Evolutionary conservation across 2,888 invertebrate genomes (phyloP), one percentile per base, ranked within the genome.

Genomic region (Calliopum simillimum): DNA sequence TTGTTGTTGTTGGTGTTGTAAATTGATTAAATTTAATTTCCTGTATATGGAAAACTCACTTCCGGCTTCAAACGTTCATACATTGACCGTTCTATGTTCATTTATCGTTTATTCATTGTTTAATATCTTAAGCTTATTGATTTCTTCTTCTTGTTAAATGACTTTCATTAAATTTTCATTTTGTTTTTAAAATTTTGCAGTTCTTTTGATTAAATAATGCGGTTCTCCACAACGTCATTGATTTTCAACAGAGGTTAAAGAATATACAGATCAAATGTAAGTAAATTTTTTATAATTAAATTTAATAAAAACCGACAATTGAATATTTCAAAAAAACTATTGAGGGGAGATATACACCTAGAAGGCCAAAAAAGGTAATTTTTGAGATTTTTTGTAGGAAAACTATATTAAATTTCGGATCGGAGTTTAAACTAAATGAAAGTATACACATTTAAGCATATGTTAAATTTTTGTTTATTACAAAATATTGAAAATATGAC

Each of bases 11-110:
- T 33, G 16, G 11, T 61, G 14, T 21, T 61, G 46, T 21, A 61
- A 46, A 65, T 65, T 65, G 65, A 65, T 53, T 65, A 65, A 65
- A 58, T 67, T 55, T 46, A 58, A 67, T 59, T 67, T 59, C 67
- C 67, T 58, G 65, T 43, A 55, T 66, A 66, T 56, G 41, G 55
- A 66, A 66, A 59, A 49, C 8, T 21, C 43, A 46, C 33, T 41
- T 59, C 49, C 59, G 25, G 23, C 58, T 41, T 14, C 14, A 46
- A 23, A n/a, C 4, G 58, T 13, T 23, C 19, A 16, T 49, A 14
- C 33, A 41, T 41, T 6, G 46, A 46, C 23, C 23, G 19, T 14
- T 61, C 47, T 23, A 47, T 12, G 49, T 64, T 13, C 6, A 6
- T 64, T 19, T 41, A 4, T 33, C 59, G 16, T 46, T 47, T 59